These are phyloP conservation scores for Tortrix viridana DNA, from an alignment of 2,888 invertebrate genomes.

Conservation along the genomic window DNA sequence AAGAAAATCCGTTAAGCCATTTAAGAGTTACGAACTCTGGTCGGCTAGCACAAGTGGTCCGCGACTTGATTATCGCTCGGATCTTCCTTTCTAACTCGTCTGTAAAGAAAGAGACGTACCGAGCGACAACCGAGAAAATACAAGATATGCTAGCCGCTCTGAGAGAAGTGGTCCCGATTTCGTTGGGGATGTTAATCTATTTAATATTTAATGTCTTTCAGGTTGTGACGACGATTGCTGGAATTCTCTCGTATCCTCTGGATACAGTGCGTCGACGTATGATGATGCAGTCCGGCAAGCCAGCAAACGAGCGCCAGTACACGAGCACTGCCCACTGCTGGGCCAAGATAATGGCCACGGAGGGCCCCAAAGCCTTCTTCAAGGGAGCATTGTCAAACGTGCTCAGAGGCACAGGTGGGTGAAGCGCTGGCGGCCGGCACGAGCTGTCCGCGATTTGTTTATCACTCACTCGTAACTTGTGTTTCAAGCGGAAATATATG, in stretches of 20 bases:
- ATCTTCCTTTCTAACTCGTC: no score
- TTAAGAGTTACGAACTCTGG: no score
- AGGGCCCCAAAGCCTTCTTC: slow-evolving; percentile 95
- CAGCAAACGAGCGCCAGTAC: slow-evolving; percentile 90
- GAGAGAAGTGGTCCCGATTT: no score
- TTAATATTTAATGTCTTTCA: slow-evolving; percentile 45
- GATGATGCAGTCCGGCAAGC: slow-evolving; percentile 99
- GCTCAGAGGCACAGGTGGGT: slow-evolving; percentile 94
- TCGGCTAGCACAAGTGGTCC: no score
- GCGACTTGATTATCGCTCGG: no score
- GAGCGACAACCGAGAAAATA: no score
- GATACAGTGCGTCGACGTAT: slow-evolving; percentile 97
- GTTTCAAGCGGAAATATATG: neutral
- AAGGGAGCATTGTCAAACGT: slow-evolving; percentile 98
- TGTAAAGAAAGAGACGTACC: no score
- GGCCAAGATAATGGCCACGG: slow-evolving; percentile 89
- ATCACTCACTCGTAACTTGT: neutral
- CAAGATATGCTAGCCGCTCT: no score
- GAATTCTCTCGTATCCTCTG: slow-evolving; percentile 97
- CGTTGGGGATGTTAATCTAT: no score
- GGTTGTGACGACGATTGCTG: slow-evolving; percentile 89
- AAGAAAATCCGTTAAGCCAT: no score
- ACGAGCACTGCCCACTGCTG: slow-evolving; percentile 96
- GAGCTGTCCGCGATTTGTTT: no score
- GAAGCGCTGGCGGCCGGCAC: neutral